phyloP scores from a whole-genome alignment of 1,140 invertebrate species.

The Bombus breviceps region DNA sequence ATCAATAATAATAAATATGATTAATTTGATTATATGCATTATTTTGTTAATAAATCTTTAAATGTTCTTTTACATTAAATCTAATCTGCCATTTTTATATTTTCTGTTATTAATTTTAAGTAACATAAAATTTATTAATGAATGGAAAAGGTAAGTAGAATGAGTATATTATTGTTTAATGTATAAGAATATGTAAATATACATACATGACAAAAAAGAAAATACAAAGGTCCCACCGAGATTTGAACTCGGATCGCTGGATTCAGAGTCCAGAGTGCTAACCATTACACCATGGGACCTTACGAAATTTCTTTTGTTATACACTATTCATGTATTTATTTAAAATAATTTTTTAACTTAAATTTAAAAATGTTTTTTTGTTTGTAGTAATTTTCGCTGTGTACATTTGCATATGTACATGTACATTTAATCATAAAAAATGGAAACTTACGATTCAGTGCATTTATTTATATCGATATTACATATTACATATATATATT shows the following conservation, averaged over 20 bases:
- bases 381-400: background rate
- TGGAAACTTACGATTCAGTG: background rate
- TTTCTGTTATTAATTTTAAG: background rate
- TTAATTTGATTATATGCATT: background rate
- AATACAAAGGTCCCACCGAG: constrained; percentile 80
- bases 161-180: background rate
- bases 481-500: background rate
- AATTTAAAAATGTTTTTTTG: background rate
- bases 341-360: background rate
- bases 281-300: constrained; percentile 83
- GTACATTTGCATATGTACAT: background rate
- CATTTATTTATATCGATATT: background rate
- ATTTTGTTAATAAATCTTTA: background rate
- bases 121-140: background rate
- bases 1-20: background rate
- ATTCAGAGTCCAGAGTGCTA: constrained; percentile 90
- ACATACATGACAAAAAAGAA: constrained; percentile 17
- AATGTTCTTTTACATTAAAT: background rate
- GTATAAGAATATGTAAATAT: background rate
- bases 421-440: background rate
- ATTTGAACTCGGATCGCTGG: constrained; percentile 88
- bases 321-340: rapidly evolving
- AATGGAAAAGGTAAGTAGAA: background rate
- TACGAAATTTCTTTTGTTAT: background rate
- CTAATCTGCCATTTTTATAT: background rate